Conservation (phyloP, 2,113 vertebrate species). For the Caranx ignobilis region DNA sequence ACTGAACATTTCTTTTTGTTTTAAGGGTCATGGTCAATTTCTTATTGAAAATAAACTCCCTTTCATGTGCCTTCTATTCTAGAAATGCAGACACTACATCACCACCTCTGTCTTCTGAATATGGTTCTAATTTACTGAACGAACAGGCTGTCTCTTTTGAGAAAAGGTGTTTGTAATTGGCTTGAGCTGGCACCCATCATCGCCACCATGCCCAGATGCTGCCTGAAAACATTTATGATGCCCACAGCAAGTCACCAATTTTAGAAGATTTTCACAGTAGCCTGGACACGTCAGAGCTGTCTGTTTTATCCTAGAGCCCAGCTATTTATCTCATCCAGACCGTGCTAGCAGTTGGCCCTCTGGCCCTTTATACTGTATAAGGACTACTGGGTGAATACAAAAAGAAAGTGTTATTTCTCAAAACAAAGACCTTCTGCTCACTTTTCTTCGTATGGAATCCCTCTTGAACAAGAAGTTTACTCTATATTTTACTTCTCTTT, state of each 20-base stretch:
- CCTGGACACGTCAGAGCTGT: constrained; percentile 44
- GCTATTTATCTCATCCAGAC: constrained; percentile 61
- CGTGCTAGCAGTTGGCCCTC: constrained; percentile 30
- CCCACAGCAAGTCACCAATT: constrained; percentile 55
- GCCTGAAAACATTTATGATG: constrained; percentile 51
- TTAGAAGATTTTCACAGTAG: constrained; percentile 56
- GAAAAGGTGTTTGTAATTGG: constrained; percentile 33
- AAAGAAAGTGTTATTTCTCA: constrained; percentile 9
- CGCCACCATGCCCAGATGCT: constrained; percentile 43
- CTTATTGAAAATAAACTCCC: constrained; percentile 5
- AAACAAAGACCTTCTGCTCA: not conserved
- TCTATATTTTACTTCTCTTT: not conserved
- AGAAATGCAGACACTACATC: constrained; percentile 8
- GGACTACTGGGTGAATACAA: constrained; percentile 4
- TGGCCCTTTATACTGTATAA: constrained; percentile 32
- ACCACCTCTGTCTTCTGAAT: constrained; percentile 22
- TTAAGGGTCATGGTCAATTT: constrained; percentile 11
- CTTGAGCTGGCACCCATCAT: constrained; percentile 33
- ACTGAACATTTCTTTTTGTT: constrained; percentile 11
- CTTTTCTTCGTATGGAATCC: constrained; percentile 1
- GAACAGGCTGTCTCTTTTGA: constrained; percentile 41
- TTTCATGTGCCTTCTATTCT: constrained; percentile 1
- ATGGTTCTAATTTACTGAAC: constrained; percentile 43
- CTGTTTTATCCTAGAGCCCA: constrained; percentile 52
- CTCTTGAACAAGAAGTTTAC: constrained; percentile 30